These are phyloP conservation scores for Vanacampus margaritifer DNA, from an alignment of 2,113 vertebrate genomes.

Conservation along the genomic window DNA sequence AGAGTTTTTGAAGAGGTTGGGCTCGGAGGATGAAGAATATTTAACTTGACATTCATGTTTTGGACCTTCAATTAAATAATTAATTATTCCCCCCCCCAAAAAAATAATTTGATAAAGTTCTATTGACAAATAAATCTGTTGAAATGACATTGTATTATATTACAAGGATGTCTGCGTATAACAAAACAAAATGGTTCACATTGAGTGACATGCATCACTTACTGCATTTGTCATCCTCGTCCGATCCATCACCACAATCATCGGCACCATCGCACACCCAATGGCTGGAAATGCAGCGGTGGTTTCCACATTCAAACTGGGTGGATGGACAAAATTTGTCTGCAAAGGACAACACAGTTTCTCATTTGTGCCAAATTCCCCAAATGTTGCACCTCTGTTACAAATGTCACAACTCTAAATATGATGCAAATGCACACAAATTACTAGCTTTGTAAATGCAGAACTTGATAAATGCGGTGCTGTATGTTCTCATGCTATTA, in stretches of 20 bases:
- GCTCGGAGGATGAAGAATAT: no score
- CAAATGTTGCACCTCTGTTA: neutral
- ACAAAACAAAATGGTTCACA: no score
- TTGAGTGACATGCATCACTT: constrained; percentile 52
- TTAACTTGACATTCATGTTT: no score
- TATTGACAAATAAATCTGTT: no score
- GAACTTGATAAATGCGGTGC: neutral
- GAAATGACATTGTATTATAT: neutral
- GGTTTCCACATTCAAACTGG: constrained; percentile 93
- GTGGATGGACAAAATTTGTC: constrained; percentile 88
- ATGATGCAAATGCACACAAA: no score
- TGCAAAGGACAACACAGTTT: constrained; percentile 37
- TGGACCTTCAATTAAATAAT: no score
- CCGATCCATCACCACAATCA: constrained; percentile 87
- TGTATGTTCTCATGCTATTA: no score
- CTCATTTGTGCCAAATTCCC: neutral
- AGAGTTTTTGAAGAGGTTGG: no score
- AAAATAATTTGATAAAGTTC: no score
- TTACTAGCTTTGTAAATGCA: neutral
- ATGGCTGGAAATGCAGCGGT: constrained; percentile 89
- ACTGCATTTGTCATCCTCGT: constrained; percentile 89
- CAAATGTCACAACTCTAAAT: neutral
- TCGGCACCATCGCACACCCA: constrained; percentile 94
- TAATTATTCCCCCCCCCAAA: no score
- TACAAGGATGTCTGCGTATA: neutral